These are phyloP conservation scores for Turritopsis rubra DNA, from an alignment of 30 jellyfish, hydroid and myxozoan species.

Conservation along the genomic window DNA sequence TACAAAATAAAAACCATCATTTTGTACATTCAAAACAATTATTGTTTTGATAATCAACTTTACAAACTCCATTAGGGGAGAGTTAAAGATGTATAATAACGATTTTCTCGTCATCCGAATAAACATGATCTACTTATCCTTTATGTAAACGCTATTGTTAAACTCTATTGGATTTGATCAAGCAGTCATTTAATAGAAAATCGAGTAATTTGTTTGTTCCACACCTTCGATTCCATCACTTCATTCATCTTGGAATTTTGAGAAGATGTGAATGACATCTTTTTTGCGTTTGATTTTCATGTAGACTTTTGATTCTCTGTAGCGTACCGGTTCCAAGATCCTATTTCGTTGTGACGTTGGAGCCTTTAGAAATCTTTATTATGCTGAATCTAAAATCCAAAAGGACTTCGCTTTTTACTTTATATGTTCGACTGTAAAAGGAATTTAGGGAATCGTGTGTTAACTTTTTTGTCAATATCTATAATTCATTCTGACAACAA, in stretches of 20 bases:
- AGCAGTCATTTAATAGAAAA: neutral
- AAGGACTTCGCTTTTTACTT: neutral
- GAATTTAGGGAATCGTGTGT: neutral
- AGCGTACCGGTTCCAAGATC: too few relatives aligned
- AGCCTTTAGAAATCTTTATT: too few relatives aligned
- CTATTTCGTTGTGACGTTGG: too few relatives aligned
- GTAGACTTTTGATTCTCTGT: too few relatives aligned
- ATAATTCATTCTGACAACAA: neutral
- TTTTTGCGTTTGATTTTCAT: too few relatives aligned
- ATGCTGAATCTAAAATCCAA: neutral
- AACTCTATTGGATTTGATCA: neutral
- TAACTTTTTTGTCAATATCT: neutral
- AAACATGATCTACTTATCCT: neutral
- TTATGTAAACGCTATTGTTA: neutral
- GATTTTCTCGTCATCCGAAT: neutral
- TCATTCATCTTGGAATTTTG: too few relatives aligned
- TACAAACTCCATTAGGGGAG: neutral
- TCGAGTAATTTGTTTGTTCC: neutral
- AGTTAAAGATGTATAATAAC: too few relatives aligned
- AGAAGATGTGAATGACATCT: too few relatives aligned
- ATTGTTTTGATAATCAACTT: neutral
- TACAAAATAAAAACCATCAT: neutral
- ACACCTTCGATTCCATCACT: too few relatives aligned
- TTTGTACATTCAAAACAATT: neutral
- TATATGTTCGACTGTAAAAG: neutral